Percentiles rank a stretch among this genome's conserved stretches.
These are phyloP conservation scores for Lasiurus cinereus DNA, from an alignment of 2,113 vertebrate genomes.

Conservation along the genomic window DNA sequence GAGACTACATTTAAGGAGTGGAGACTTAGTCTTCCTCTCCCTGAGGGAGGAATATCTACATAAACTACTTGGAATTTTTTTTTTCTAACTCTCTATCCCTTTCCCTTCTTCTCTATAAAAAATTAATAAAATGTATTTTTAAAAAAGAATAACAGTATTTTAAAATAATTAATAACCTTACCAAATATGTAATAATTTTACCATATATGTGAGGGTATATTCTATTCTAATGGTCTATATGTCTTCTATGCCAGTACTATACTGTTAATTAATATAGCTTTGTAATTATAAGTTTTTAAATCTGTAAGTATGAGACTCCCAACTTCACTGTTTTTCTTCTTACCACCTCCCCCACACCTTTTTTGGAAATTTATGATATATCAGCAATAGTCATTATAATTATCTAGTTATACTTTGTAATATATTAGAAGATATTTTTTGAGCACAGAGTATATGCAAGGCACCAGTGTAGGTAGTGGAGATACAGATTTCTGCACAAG, in stretches of 20 bases:
- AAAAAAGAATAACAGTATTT: no score
- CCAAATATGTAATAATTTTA: neutral
- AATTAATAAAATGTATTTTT: no score
- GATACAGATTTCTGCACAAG: neutral
- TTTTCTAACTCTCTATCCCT: no score
- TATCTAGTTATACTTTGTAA: neutral
- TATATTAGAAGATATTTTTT: neutral
- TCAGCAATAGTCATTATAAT: neutral
- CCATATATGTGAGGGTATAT: neutral
- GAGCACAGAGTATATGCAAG: neutral
- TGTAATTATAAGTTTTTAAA: conserved; percentile 28
- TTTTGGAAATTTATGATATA: neutral
- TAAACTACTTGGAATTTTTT: neutral
- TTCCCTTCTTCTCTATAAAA: no score
- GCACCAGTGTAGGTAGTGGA: neutral
- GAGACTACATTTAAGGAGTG: neutral
- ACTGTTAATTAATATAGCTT: neutral
- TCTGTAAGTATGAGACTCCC: neutral
- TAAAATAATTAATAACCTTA: no score
- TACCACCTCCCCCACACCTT: neutral
- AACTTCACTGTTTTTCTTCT: neutral
- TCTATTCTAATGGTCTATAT: neutral
- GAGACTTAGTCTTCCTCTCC: neutral
- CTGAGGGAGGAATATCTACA: neutral
- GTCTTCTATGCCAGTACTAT: neutral